Conservation (phyloP, 2,113 vertebrate genomes). For the Austrofundulus limnaeus region DNA sequence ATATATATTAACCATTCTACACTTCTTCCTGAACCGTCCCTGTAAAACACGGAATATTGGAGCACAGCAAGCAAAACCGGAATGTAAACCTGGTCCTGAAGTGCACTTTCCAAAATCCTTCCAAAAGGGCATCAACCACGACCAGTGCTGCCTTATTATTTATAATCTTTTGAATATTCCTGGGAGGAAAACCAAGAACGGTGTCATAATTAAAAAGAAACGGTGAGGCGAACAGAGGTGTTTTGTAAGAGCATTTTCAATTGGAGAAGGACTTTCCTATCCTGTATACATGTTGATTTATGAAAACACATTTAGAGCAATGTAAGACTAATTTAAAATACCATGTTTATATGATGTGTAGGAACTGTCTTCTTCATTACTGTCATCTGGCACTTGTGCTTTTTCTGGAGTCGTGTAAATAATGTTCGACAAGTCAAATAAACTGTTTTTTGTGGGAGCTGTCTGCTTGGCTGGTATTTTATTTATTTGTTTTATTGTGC, state of each 20-base stretch:
- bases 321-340: conserved; percentile 62
- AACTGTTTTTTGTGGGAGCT: conserved; percentile 64
- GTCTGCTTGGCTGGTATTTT: conserved; percentile 3
- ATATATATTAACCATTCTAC: conserved; percentile 11
- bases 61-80: conserved; percentile 39
- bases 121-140: conserved; percentile 41
- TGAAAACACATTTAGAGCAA: conserved; percentile 46
- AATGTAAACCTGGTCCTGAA: conserved; percentile 62
- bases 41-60: conserved; percentile 20
- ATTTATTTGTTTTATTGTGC: neutral
- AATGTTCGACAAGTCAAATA: conserved; percentile 70
- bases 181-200: conserved; percentile 36
- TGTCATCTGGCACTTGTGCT: conserved; percentile 64
- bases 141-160: conserved; percentile 62
- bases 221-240: conserved; percentile 36
- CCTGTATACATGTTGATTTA: conserved; percentile 67
- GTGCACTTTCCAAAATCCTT: conserved; percentile 59
- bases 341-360: conserved; percentile 55
- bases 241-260: conserved; percentile 50
- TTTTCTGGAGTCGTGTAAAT: conserved; percentile 73
- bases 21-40: conserved; percentile 19
- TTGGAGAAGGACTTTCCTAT: conserved; percentile 69
- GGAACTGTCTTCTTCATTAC: conserved; percentile 44
- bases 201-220: conserved; percentile 16
- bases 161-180: conserved; percentile 30